Evolutionary conservation across 2,888 invertebrate species (phyloP), one percentile per base, ranked within the genome.

Genomic region (Microplitis manilae): DNA sequence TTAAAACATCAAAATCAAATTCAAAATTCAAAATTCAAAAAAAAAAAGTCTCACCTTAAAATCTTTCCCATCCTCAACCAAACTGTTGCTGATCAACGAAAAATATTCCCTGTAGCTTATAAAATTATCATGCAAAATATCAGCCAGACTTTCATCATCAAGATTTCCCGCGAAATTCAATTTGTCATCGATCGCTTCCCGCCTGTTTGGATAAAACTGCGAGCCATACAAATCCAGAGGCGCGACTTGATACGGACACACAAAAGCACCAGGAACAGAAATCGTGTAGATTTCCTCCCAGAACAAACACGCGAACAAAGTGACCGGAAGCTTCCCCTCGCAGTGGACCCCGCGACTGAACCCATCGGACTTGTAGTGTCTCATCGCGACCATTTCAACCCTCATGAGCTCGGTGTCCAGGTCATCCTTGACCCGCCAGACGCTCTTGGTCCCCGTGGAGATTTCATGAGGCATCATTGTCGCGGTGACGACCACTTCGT

Each of bases 201-300:
- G 91, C 70, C 96, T 91, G 83, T 94, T 94, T 0, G 78, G 73
- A 84, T 95, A 95, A 90, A 97, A 97, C 65, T 92, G 90, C 2
- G 91, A 90, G 0, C 92, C 91, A 85, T 91, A 92, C 83, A 96
- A 88, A 90, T 97, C 97, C 5, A 95, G 89, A 0, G 97, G 97
- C n/a, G 90, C 91, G 5, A 89, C 85, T 87, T 96, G 96, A 86
- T 93, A 93, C 4, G 90, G 90, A 0, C 92, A 92, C 65, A 95
- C 90, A 88, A 95, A 96, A 9, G 93, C 91, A 78, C 95, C 94
- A 71, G 91, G 91, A 13, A 94, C 90, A 80, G 92, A 91, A 9
- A 88, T 82, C 76, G 90, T 87, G 84, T 93, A 95, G 68, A 97
- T 93, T 2, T 96, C 93, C 81, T 96, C 94, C 96, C 96, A 97